Base-by-base conservation (phyloP, 2,797 vertebrate genomes). In the Steatocranus sp. region DNA sequence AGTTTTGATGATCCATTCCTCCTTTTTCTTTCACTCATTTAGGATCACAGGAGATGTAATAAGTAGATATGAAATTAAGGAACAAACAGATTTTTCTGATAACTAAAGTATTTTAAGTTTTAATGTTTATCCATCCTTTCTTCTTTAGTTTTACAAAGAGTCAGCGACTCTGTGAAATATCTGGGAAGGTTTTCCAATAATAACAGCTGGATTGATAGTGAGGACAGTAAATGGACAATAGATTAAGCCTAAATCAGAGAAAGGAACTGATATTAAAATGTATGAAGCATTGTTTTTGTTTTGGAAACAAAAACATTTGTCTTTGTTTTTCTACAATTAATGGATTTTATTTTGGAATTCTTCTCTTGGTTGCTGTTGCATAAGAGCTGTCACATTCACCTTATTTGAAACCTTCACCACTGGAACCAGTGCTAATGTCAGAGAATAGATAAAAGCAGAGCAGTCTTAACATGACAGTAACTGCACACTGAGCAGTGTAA, bases 201-300 rank as follows among this genome's bases (percentile, higher is more conserved):
- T 20, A 66, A 23, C 7, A 41, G 36, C 61, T 41, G 61, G 34
- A 23, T 9, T 23, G n/a, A 68, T 3, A 25, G 20, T 68, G 61
- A 43, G 61, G n/a, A 10, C 61, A 23, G n/a, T 43, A 43, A 68
- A 0, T 41, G 38, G 14, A 66, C 0, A 0, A 4, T 15, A 43
- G 63, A 68, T 15, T 63, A 17, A 9, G 53, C 8, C 7, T 30
- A 17, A 9, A 32, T 17, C 27, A 17, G 27, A 58, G 27, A 58
- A 30, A 58, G 1, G 27, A 18, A 30, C 15, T 4, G 27, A 1
- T 17, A 58, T 10, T 56, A 63, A 20, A 61, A 63, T 36, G 14
- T 38, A 3, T 38, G 0, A 36, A 8, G 58, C 11, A 20, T 10
- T 30, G 8, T 9, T 27, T 30, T 56, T 36, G 6, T 34, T 20